Evolutionary conservation across 2,888 invertebrate genomes (phyloP).

Genomic region (Acanthoscelides obtectus): DNA sequence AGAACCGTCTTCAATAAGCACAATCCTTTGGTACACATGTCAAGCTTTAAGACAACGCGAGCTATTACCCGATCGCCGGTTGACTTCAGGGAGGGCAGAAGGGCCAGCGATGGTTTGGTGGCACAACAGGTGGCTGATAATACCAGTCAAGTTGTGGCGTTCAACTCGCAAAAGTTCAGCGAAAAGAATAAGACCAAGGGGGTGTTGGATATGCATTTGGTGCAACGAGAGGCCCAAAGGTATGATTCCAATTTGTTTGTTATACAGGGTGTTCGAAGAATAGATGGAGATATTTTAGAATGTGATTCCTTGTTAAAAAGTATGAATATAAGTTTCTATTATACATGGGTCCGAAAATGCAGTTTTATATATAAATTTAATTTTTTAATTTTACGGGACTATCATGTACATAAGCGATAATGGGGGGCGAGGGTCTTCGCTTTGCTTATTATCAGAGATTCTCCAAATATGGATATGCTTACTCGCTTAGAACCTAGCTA

Average conservation of each 20-base stretch:
- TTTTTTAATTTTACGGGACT: too few relatives aligned
- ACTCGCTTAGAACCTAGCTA: too few relatives aligned
- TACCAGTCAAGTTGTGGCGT: slow-evolving; percentile 59
- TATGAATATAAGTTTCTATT: too few relatives aligned
- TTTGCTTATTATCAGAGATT: too few relatives aligned
- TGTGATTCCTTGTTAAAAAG: too few relatives aligned
- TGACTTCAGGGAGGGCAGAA: slow-evolving; percentile 61
- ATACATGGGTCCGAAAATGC: too few relatives aligned
- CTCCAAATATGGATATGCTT: too few relatives aligned
- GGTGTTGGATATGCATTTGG: slow-evolving; percentile 71
- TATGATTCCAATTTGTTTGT: neutral
- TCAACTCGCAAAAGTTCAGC: slow-evolving; percentile 70
- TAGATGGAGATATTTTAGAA: too few relatives aligned
- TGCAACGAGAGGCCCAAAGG: slow-evolving; percentile 66
- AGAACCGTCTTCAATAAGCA: slow-evolving; percentile 48
- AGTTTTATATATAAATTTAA: too few relatives aligned
- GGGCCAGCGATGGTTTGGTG: slow-evolving; percentile 89
- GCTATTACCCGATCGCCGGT: slow-evolving; percentile 73
- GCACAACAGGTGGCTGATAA: slow-evolving; percentile 61
- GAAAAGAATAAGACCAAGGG: slow-evolving; percentile 77
- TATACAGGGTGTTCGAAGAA: too few relatives aligned
- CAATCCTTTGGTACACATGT: slow-evolving; percentile 60
- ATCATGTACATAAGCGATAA: too few relatives aligned
- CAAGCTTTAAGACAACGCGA: slow-evolving; percentile 56
- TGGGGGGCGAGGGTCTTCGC: too few relatives aligned